Evolutionary conservation across 2,888 invertebrate species (phyloP).

Genomic region (Digitonthophagus gazella): DNA sequence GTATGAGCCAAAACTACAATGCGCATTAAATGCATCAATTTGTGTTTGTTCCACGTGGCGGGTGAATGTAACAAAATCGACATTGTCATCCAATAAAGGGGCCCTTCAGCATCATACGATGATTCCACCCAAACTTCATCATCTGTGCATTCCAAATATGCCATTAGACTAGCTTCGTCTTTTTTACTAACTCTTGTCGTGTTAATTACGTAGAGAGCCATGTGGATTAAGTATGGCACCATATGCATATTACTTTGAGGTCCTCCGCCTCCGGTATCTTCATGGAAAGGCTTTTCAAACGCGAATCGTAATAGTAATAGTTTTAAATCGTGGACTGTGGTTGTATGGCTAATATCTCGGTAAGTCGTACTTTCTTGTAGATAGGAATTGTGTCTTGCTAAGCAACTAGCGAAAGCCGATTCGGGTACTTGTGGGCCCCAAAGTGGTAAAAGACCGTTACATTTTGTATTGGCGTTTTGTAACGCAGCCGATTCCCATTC

Average conservation of each 20-base stretch:
- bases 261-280: slow-evolving; percentile 96
- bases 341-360: slow-evolving; percentile 75
- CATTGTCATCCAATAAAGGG: slow-evolving; percentile 83
- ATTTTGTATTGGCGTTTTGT: slow-evolving; percentile 96
- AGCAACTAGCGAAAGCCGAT: slow-evolving; percentile 88
- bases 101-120: slow-evolving; percentile 87
- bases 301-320: slow-evolving; percentile 85
- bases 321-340: slow-evolving; percentile 91
- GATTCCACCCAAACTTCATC: slow-evolving; percentile 72
- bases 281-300: slow-evolving; percentile 93
- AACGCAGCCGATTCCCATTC: slow-evolving; percentile 98
- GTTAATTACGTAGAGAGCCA: slow-evolving; percentile 91
- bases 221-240: slow-evolving; percentile 89
- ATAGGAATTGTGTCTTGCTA: slow-evolving; percentile 89
- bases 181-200: slow-evolving; percentile 76
- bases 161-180: slow-evolving; percentile 75
- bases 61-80: slow-evolving; percentile 77
- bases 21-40: slow-evolving; percentile 71
- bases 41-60: slow-evolving; percentile 72
- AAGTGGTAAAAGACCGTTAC: slow-evolving; percentile 93
- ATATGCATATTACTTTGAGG: slow-evolving; percentile 97
- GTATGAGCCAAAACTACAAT: slow-evolving; percentile 76
- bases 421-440: slow-evolving; percentile 96
- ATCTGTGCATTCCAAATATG: slow-evolving; percentile 65
- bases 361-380: slow-evolving; percentile 70